Evolutionary conservation across 2,797 vertebrate species (phyloP), one percentile per base, ranked within the genome.

Genomic region (Eulemur rubriventer): DNA sequence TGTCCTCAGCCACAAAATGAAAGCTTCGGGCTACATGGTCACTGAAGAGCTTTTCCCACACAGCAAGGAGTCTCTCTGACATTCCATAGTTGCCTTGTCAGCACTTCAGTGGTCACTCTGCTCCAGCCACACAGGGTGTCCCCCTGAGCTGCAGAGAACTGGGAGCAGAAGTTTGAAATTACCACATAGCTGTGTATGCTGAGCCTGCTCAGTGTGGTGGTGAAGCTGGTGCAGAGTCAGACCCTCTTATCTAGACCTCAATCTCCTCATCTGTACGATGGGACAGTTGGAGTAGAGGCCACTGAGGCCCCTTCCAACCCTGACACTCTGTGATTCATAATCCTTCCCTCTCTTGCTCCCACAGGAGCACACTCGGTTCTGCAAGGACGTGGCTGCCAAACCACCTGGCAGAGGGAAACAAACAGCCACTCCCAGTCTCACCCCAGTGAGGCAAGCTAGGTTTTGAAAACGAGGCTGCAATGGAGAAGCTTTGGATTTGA

Each of bases 381-480:
- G 2, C 35, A 76, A 92, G 50, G 79, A 69, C 7, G 1, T 0
- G 24, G 67, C 70, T 35, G 48, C 76, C 83, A 90, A 94, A 30
- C n/a, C 63, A 87, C 96, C 93, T 89, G 86, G 38, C 46, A 81
- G 76, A 65, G 20, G 24, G 50, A 92, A 91, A 89, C 65, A 81
- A 57, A 91, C 50, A 38, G 80, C 61, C 33, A 48, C 70, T 46
- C 73, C 69, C 75, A 72, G 26, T 55, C 82, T 96, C 38, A 69
- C 91, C 48, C 79, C 43, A 33, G 80, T 22, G 80, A 57, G 50
- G 33, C 26, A 10, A 92, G 43, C 57, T 46, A 63, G 17, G 57
- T 38, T 88, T 86, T 78, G 48, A 73, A 73, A 65, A 50, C 72
- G 55, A 73, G 38, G 24, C 30, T 67, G 24, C 0, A 5, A 28